These are phyloP conservation scores for Platycheirus albimanus DNA, from an alignment of 2,888 invertebrate genomes.

Conservation along the genomic window DNA sequence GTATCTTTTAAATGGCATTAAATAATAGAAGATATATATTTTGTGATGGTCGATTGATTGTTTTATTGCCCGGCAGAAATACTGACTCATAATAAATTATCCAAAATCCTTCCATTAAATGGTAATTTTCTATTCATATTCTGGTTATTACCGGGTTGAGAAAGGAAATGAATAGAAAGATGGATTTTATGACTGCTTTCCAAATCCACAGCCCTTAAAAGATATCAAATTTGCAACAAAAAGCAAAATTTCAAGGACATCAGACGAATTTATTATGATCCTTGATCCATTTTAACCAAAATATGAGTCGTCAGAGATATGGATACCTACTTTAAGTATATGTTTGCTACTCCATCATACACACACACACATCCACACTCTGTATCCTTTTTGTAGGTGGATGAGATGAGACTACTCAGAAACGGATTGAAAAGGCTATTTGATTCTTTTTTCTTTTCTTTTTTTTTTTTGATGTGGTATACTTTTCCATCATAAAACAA, in stretches of 20 bases:
- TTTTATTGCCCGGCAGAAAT: conserved; percentile 37
- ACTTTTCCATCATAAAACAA: conserved; percentile 27
- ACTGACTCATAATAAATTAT: conserved; percentile 25
- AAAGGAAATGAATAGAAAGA: too few species aligned
- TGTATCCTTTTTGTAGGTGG: background rate
- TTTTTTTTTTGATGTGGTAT: background rate
- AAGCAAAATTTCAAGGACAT: conserved; percentile 31
- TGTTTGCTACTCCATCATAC: conserved; percentile 55
- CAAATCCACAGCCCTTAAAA: conserved; percentile 1
- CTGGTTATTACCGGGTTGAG: background rate
- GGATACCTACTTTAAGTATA: conserved; percentile 62
- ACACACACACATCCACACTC: background rate
- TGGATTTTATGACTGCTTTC: conserved; percentile 15
- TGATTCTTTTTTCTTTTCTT: background rate
- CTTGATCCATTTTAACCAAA: conserved; percentile 39
- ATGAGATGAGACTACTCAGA: conserved; percentile 20
- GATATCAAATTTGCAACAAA: background rate
- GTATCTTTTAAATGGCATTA: conserved; percentile 14
- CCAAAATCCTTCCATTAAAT: conserved; percentile 30
- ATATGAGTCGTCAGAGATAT: conserved; percentile 39
- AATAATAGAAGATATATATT: conserved; percentile 11
- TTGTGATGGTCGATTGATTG: conserved; percentile 37
- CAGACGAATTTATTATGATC: conserved; percentile 39
- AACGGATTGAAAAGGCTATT: conserved; percentile 5
- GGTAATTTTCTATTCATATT: conserved; percentile 63